Percentiles rank a stretch among this genome's conserved stretches.
Evolutionary conservation across 2,888 invertebrate species (phyloP).

Genomic region (Tricholauxania praeusta): DNA sequence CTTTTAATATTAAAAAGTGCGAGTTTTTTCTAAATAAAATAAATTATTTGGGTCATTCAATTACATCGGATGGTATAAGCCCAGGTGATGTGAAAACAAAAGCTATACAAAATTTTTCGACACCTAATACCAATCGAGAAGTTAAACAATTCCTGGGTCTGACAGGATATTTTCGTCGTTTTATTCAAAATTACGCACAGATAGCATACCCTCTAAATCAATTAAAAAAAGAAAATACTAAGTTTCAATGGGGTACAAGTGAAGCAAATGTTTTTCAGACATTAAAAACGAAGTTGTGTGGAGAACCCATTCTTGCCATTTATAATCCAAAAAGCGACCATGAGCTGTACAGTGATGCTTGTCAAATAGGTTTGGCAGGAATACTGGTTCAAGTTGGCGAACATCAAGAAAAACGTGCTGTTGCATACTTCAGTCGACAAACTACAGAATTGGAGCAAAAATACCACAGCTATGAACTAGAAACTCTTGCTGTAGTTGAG

Average conservation of each 20-base stretch:
- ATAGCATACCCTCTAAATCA: constrained; percentile 29
- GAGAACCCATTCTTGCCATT: constrained; percentile 28
- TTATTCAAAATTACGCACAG: constrained; percentile 28
- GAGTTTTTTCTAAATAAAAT: constrained; percentile 21
- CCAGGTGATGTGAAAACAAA: constrained; percentile 24
- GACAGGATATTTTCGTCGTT: constrained; percentile 34
- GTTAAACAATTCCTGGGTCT: constrained; percentile 30
- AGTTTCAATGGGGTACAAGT: constrained; percentile 27
- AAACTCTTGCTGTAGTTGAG: constrained; percentile 38
- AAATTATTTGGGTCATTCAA: constrained; percentile 25
- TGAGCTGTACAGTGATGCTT: constrained; percentile 32
- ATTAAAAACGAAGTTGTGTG: constrained; percentile 26
- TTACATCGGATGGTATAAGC: constrained; percentile 14
- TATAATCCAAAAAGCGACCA: constrained; percentile 15
- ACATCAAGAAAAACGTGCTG: constrained; percentile 10
- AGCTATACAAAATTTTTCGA: constrained; percentile 8
- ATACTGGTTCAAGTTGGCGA: constrained; percentile 27
- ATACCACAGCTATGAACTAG: constrained; percentile 35
- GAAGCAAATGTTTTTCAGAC: constrained; percentile 23
- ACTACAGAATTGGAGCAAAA: constrained; percentile 22
- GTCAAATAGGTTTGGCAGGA: constrained; percentile 25
- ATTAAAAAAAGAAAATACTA: constrained; percentile 23
- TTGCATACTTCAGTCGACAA: constrained; percentile 33
- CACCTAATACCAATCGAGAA: constrained; percentile 21
- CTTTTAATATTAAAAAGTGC: not conserved